Conservation (phyloP, 2,113 vertebrate species). For the Dicrurus megarhynchus region DNA sequence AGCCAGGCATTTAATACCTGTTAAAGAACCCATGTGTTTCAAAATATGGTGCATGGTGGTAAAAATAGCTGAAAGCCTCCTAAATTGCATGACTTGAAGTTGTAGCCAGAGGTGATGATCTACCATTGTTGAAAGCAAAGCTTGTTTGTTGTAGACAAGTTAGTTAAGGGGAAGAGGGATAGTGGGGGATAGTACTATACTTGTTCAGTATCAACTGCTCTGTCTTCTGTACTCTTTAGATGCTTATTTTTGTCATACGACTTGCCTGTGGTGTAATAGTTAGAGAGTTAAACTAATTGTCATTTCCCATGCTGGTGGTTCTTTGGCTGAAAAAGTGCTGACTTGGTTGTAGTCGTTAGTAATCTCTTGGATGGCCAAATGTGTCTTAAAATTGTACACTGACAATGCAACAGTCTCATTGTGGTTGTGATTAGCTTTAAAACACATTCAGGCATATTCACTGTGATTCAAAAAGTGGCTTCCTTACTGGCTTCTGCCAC, state of each 20-base stretch:
- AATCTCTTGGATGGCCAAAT: neutral
- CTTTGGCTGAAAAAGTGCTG: neutral
- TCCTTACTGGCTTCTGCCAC: neutral
- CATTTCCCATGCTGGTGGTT: neutral
- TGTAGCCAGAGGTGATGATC: neutral
- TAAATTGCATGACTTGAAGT: neutral
- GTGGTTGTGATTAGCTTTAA: neutral
- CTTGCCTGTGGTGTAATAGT: neutral
- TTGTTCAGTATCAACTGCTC: neutral
- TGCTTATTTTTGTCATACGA: neutral
- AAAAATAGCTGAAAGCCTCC: neutral
- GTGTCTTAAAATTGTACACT: neutral
- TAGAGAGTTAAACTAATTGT: neutral
- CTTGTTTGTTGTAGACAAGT: neutral
- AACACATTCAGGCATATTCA: neutral
- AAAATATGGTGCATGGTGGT: neutral
- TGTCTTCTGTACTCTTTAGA: neutral
- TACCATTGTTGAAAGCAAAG: neutral
- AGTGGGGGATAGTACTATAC: neutral
- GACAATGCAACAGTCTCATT: neutral
- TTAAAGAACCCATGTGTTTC: neutral
- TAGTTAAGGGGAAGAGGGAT: neutral
- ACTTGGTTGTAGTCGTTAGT: neutral
- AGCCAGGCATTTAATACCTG: neutral
- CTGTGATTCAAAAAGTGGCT: neutral